Evolutionary conservation across 2,888 invertebrate species (phyloP).

Genomic region (Pegoplata infirma): DNA sequence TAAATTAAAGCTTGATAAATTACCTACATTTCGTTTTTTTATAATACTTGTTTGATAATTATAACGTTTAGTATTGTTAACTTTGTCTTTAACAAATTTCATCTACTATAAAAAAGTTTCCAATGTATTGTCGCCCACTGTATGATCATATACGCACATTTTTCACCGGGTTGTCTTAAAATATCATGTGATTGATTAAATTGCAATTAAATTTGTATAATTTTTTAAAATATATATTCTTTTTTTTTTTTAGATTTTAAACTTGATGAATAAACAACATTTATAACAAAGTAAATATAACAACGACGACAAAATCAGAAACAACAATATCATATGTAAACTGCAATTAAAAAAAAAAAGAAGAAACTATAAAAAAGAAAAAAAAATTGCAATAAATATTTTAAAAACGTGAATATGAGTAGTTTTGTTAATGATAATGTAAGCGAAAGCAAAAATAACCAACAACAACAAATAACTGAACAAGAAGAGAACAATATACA

Average conservation of each 20-base stretch:
- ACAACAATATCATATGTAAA: neutral
- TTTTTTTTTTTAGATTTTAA: conserved; percentile 43
- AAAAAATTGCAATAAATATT: conserved; percentile 4
- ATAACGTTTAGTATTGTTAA: too few species aligned
- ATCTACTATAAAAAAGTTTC: too few species aligned
- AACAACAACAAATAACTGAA: conserved; percentile 51
- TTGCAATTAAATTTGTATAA: neutral
- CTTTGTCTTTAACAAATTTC: too few species aligned
- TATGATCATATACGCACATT: too few species aligned
- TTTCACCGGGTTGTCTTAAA: too few species aligned
- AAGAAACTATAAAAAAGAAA: conserved; percentile 19
- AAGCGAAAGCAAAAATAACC: conserved; percentile 62
- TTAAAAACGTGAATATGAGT: conserved; percentile 65
- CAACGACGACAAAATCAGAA: conserved; percentile 10
- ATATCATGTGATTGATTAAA: neutral
- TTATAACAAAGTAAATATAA: too few species aligned
- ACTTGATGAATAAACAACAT: conserved; percentile 47
- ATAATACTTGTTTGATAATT: too few species aligned
- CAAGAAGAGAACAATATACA: conserved; percentile 43
- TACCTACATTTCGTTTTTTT: too few species aligned
- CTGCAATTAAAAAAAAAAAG: conserved; percentile 12
- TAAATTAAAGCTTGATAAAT: too few species aligned
- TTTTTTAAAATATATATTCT: neutral
- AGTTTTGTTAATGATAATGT: conserved; percentile 66
- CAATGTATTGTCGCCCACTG: too few species aligned